phyloP scores from a whole-genome alignment of 1,140 invertebrate genomes.

The Stegodyphus dumicola region DNA sequence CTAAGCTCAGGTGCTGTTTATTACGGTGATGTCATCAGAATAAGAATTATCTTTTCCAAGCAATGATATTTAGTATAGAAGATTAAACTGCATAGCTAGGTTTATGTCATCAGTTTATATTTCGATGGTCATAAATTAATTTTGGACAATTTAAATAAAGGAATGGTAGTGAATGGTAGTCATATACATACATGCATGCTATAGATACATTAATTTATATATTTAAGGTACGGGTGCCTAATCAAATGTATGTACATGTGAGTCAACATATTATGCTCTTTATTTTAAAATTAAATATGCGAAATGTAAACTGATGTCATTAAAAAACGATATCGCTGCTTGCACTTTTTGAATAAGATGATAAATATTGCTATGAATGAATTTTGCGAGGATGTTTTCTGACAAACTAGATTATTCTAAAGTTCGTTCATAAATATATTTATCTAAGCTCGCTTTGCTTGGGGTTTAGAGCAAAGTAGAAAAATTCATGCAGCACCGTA shows the following conservation, averaged over 20 bases:
- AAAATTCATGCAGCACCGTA: too few species aligned
- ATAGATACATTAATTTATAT: too few species aligned
- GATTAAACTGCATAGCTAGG: slow-evolving; percentile 37
- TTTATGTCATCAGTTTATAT: slow-evolving; percentile 55
- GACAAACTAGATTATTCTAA: too few species aligned
- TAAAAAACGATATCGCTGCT: too few species aligned
- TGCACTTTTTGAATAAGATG: background rate
- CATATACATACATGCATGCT: too few species aligned
- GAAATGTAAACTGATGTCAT: slow-evolving; percentile 52
- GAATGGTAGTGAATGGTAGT: background rate
- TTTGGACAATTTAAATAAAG: background rate
- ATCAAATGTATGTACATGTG: slow-evolving; percentile 28
- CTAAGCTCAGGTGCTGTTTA: slow-evolving; percentile 59
- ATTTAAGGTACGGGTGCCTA: too few species aligned
- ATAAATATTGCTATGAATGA: too few species aligned
- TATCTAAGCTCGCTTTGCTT: too few species aligned
- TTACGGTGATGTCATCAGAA: slow-evolving; percentile 53
- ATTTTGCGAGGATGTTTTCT: too few species aligned
- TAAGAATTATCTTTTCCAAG: slow-evolving; percentile 46
- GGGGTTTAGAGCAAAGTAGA: too few species aligned
- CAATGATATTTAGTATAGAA: slow-evolving; percentile 23
- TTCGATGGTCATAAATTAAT: slow-evolving; percentile 3
- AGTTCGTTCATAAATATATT: too few species aligned
- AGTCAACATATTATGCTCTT: slow-evolving; percentile 20
- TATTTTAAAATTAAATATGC: slow-evolving; percentile 7